Evolutionary conservation across 2,888 invertebrate genomes (phyloP), one percentile per base, ranked within the genome.

Genomic region (Latrodectus elegans): DNA sequence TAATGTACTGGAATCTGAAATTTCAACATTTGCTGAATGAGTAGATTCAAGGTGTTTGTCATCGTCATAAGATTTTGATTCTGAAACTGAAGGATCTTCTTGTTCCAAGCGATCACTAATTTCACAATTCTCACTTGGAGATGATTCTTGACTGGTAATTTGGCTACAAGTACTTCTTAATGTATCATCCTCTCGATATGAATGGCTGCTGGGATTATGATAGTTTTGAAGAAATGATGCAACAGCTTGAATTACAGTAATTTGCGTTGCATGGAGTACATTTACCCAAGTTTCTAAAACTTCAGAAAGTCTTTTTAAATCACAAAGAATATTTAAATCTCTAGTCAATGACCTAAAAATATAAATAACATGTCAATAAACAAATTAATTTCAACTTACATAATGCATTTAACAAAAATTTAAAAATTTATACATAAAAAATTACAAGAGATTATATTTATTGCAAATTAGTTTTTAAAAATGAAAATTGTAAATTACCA

Each of bases 61-160:
- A 65, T 88, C 88, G 17, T 88, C 88, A 55, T 67, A 88, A 14
- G 88, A 88, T 65, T 75, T 83, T 22, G 84, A 83, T 51, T 88
- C 88, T 6, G 88, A 84, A n/a, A 84, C 78, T 1, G 88, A 88
- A 6, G 84, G 76, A 26, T 88, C 88, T 53, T 88, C 88, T 72
- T 75, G 83, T 10, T 88, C 84, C 53, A 84, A 72, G 11, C 84
- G 83, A 15, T 88, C 88, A 84, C 84, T 88, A 12, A 80, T 80
- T 72, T 88, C 88, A 88, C 78, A 82, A 38, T 88, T 83, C 26
- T 84, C 88, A 80, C 88, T 88, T 22, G 88, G 88, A 22, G 88
- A 84, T 51, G 88, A 88, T 10, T 76, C 84, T 72, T 80, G 84
- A 74, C 88, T 88, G 80, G 88, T 88, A 17, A 83, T 73, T 75